Evolutionary conservation across 2,797 vertebrate genomes (phyloP), one percentile per base, ranked within the genome.

Genomic region (Spondyliosoma cantharus): DNA sequence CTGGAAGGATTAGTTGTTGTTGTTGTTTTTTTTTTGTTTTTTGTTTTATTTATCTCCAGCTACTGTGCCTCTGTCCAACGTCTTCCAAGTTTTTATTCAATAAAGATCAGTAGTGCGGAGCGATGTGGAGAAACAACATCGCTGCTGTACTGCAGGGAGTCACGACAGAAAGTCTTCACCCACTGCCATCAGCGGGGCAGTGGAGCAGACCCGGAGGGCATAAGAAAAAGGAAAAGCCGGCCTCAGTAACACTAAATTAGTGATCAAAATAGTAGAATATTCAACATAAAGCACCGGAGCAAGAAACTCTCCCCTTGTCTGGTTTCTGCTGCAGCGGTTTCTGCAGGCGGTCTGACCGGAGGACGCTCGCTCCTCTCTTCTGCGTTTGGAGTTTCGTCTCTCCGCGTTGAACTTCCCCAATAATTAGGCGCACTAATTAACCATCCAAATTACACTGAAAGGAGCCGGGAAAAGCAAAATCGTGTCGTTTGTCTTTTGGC

Each of bases 51-150:
- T 75, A 70, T 85, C 62, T 78, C 61, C 27, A n/a, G 46, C 42
- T 63, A 17, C 62, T 57, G 60, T 52, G 64, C 48, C 54, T 74
- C 56, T 25, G 52, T 64, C 69, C 58, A 58, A 8, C 66, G 45
- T 81, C 76, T 72, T 78, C 29, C 61, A 78, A 78, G 52, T 81
- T 88, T 56, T 56, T 74, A 66, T 85, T 81, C 85, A 85, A 82
- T 82, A 82, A 82, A 87, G 80, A 78, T 69, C 85, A 88, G 68
- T 37, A 71, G 85, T 68, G 89, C 84, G 54, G 76, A 89, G 67
- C 71, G 56, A 78, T 74, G 73, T 84, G 86, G 70, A 73, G 69
- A 78, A 86, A 81, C 76, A 90, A 73, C 81, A 74, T 62, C 64
- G 58, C 32, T 19, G 66, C 74, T 62, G 58, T 52, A n/a, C 71